Evolutionary conservation across 2,797 vertebrate genomes (phyloP), one percentile per base, ranked within the genome.

Genomic region (Salarias fasciatus): DNA sequence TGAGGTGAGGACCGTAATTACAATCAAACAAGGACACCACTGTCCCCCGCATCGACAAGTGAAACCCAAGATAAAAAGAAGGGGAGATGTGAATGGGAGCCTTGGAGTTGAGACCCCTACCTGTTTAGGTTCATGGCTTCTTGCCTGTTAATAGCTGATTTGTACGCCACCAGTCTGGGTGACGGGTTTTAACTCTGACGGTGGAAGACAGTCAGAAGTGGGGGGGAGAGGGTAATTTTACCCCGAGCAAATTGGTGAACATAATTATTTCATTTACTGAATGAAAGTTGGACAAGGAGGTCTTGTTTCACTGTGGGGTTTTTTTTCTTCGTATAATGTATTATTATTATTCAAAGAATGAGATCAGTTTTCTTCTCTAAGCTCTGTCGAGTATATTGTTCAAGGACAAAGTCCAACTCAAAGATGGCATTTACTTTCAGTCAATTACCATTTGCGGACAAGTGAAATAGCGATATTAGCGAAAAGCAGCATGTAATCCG

Each of bases 1-100:
- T 89, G 86, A 90, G 88, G 87, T 90, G 82, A 91, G 80, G 80
- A 86, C 73, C 69, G 70, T 88, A 88, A 91, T 90, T 90, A 87
- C 41, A 79, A 85, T 74, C 76, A 85, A 88, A 93, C 89, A 91
- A 91, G 89, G 86, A 86, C 82, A 75, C 47, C 64, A 80, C 86
- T 88, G 88, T 92, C 88, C 88, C 64, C 56, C 69, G 69, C 65
- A 83, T 85, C 80, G 67, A 75, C 66, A 69, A 63, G 72, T 82
- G 90, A 90, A 92, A 92, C 85, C 74, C 51, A 87, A 91, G 84
- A 87, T 75, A 69, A 79, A 38, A 82, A 69, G 75, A 53, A 68
- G 72, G 63, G 45, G 54, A 75, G 57, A 85, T 31, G 80, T 75
- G 72, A 87, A 77, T 76, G 67, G 43, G 53, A 80, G 58, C 80